A percentile compares a stretch with the other conserved stretches of the same genome.
These are phyloP conservation scores for Aphis gossypii DNA, from an alignment of 1,140 invertebrate genomes.

Conservation along the genomic window DNA sequence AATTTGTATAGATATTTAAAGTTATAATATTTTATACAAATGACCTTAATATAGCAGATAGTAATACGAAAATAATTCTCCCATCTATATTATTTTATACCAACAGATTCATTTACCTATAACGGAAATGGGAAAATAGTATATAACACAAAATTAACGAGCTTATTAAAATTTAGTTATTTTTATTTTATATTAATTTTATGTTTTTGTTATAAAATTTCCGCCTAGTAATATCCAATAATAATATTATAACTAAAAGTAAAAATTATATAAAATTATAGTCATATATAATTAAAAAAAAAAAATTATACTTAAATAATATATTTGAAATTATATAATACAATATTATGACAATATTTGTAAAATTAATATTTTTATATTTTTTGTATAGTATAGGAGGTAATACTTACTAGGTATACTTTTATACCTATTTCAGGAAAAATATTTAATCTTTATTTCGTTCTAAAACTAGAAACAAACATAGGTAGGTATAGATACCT, in stretches of 20 bases:
- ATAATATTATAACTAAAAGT: not conserved
- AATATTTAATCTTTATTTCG: not conserved
- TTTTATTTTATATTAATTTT: not conserved
- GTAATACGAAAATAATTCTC: not conserved
- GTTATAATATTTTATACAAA: not conserved
- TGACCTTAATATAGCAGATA: not conserved
- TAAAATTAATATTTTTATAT: not conserved
- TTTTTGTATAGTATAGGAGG: not conserved
- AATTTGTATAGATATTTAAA: not conserved
- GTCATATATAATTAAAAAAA: not conserved
- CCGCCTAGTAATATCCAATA: not conserved
- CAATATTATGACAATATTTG: not conserved
- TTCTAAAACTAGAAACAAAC: not conserved
- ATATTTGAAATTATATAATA: not conserved
- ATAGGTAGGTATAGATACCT: no score
- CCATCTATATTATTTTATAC: not conserved
- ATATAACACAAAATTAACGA: not conserved
- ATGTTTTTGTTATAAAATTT: not conserved
- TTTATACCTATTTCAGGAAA: no score
- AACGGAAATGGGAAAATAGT: not conserved
- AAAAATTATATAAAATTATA: not conserved
- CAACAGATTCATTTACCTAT: not conserved
- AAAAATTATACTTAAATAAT: not conserved
- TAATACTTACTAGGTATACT: no score
- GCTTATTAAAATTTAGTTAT: not conserved